Evolutionary conservation across 2,888 invertebrate genomes (phyloP).

Genomic region (Ametastegia equiseti): DNA sequence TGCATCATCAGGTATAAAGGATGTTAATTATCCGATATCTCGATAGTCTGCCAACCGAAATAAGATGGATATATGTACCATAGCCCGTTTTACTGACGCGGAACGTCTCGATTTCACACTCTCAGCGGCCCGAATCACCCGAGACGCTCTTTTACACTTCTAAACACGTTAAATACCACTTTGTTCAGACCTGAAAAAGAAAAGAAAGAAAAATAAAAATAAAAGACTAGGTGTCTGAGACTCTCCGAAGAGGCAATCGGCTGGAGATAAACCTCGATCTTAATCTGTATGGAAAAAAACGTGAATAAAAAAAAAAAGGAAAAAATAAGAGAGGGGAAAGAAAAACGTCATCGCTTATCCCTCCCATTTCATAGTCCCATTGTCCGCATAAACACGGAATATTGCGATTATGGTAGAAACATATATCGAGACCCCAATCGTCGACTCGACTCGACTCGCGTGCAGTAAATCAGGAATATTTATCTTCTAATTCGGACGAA

Average conservation of each 20-base stretch:
- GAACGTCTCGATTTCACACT: conserved; percentile 46
- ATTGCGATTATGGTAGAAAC: conserved; percentile 13
- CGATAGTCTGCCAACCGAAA: neutral
- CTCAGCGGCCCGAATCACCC: conserved; percentile 32
- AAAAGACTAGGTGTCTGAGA: neutral
- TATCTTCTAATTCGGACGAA: conserved; percentile 66
- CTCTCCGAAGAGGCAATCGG: neutral
- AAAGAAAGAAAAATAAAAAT: neutral
- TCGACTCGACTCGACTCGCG: conserved; percentile 20
- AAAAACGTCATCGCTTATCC: neutral
- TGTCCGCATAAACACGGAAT: conserved; percentile 16
- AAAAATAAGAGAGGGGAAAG: neutral
- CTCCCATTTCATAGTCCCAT: conserved; percentile 15
- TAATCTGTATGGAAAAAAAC: conserved; percentile 4
- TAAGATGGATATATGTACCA: neutral
- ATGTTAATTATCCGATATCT: conserved; percentile 25
- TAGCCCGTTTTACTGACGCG: neutral
- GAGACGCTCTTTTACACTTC: conserved; percentile 41
- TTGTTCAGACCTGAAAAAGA: neutral
- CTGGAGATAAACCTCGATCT: conserved; percentile 28
- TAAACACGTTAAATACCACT: conserved; percentile 36
- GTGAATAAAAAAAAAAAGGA: neutral
- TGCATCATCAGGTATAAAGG: neutral
- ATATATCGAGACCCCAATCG: conserved; percentile 17
- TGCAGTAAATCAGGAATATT: conserved; percentile 65